Evolutionary conservation across 2,797 vertebrate species (phyloP), one percentile per base, ranked within the genome.

Genomic region (Halcyon leucocephala): DNA sequence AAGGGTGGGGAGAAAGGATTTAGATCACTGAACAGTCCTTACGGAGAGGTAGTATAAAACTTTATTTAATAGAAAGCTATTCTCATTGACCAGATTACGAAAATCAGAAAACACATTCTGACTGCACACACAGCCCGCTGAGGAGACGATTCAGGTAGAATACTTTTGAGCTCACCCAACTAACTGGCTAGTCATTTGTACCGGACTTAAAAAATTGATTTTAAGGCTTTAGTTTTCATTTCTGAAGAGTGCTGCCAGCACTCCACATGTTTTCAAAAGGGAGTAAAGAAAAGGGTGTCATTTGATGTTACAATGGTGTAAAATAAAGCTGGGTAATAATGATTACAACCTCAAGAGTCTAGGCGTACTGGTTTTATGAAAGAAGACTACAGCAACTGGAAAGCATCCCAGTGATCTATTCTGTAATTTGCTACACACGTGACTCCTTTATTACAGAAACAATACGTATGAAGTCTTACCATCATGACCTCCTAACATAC

Each of bases 401-500:
- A 66, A 82, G 10, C 39, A 86, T 44, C 49, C 21, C 67, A 37
- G 61, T 21, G 72, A 26, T 4, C 8, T 55, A 1, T 49, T 94
- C 8, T 42, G 24, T 28, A 31, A 12, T n/a, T 74, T 60, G 26
- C 83, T 48, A 64, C 44, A 24, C 70, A 29, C 12, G 44, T 18
- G n/a, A 69, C 57, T 49, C 64, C 6, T 41, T 31, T 77, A 54
- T n/a, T 3, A 55, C 1, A 14, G 28, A 61, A 44, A 10, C 8
- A 52, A 9, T 15, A 66, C 0, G 2, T 25, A 7, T 0, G 21
- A 57, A 46, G 5, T 54, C 97, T 57, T 97, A 99, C 99, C 97
- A 92, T 98, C 98, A 9, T 97, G 97, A 95, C 98, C 97, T 97
- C 98, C 98, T 91, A 99, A 98, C 84, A 99, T 98, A 39, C 97